phyloP scores from a whole-genome alignment of 2,888 invertebrate genomes.

The Hirtodrosophila duncani region DNA sequence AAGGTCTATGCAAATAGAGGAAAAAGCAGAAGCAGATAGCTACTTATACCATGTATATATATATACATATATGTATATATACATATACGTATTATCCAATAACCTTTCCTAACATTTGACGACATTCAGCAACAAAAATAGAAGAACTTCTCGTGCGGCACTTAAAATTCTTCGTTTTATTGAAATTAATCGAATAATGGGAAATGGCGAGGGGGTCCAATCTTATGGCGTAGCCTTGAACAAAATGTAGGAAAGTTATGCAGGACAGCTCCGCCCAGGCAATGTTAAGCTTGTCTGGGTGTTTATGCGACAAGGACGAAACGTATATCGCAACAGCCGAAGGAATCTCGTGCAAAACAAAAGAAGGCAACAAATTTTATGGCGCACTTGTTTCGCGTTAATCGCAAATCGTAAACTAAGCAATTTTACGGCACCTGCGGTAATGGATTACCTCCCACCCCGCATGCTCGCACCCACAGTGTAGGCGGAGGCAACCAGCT shows the following conservation, averaged over 20 bases:
- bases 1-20: too few species aligned
- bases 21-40: too few species aligned
- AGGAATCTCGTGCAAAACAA: constrained; percentile 36
- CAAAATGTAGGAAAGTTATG: too few species aligned
- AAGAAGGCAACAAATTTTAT: constrained; percentile 47
- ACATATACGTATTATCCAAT: too few species aligned
- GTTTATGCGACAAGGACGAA: constrained; percentile 10
- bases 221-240: too few species aligned
- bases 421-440: constrained; percentile 73
- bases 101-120: too few species aligned
- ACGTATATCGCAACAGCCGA: neutral
- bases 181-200: constrained; percentile 69
- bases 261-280: neutral
- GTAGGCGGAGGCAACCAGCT: constrained; percentile 16
- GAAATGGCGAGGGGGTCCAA: too few species aligned
- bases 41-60: too few species aligned
- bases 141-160: constrained; percentile 26
- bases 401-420: constrained; percentile 73
- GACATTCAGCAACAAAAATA: too few species aligned
- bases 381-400: constrained; percentile 72
- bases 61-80: too few species aligned
- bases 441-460: constrained; percentile 58
- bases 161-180: constrained; percentile 55
- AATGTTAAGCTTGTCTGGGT: neutral
- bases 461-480: too few species aligned